Evolutionary conservation across 2,113 vertebrate species (phyloP).

Genomic region (Microcebus tavaratra): DNA sequence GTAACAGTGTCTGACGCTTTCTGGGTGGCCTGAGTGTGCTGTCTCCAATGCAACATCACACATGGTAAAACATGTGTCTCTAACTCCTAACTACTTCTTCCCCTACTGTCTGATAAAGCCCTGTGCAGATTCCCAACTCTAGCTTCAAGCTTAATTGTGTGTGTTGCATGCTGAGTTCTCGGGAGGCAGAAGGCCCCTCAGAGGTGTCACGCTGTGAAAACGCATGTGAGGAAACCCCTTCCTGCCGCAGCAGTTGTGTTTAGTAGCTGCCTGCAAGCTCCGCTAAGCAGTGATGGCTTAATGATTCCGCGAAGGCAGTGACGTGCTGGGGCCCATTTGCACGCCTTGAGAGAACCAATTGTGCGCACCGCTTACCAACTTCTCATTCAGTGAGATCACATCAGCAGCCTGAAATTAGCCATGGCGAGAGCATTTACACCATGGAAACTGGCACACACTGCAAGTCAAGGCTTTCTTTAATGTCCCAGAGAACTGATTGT

Average conservation of each 20-base stretch:
- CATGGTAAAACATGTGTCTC: neutral
- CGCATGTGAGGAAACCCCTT: neutral
- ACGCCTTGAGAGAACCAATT: neutral
- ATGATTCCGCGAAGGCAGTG: neutral
- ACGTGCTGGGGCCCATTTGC: too few species aligned
- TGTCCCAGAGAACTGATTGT: neutral
- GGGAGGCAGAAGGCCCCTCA: neutral
- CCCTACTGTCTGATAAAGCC: neutral
- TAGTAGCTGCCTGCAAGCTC: neutral
- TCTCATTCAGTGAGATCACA: neutral
- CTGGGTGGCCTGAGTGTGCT: neutral
- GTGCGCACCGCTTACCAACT: neutral
- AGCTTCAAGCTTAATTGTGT: neutral
- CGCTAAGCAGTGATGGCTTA: neutral
- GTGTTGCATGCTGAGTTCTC: neutral
- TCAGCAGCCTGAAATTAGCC: neutral
- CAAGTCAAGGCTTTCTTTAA: neutral
- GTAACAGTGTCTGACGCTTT: neutral
- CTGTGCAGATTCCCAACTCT: neutral
- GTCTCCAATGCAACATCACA: neutral
- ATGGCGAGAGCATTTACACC: neutral
- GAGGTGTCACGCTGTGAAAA: neutral
- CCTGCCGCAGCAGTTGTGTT: neutral
- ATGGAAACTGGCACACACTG: neutral
- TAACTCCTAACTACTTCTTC: neutral